These are phyloP conservation scores for Streptopelia turtur DNA, from an alignment of 2,797 vertebrate genomes.

Conservation along the genomic window DNA sequence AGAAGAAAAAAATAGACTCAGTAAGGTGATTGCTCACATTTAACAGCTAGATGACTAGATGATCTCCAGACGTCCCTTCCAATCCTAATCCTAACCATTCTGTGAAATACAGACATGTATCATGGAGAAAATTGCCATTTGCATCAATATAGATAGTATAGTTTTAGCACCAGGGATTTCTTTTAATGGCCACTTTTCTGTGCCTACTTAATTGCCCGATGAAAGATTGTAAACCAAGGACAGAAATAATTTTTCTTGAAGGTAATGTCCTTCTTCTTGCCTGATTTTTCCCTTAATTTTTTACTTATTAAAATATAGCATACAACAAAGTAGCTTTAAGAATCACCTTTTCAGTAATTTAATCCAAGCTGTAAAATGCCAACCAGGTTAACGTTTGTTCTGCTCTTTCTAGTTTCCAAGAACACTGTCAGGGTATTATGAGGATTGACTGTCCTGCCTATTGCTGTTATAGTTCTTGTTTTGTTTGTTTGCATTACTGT, in stretches of 20 bases:
- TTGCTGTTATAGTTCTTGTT: constrained; percentile 37
- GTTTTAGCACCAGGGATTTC: background rate
- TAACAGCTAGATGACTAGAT: background rate
- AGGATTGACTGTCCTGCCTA: constrained; percentile 52
- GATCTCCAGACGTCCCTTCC: too few relatives aligned
- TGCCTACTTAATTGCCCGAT: background rate
- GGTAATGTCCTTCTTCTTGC: background rate
- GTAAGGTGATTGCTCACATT: background rate
- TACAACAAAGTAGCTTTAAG: background rate
- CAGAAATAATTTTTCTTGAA: background rate
- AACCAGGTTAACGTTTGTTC: background rate
- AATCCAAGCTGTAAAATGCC: background rate
- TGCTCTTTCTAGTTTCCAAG: constrained; percentile 31
- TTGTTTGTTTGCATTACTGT: constrained; percentile 38
- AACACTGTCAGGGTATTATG: constrained; percentile 24
- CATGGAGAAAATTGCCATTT: background rate
- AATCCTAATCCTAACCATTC: too few relatives aligned
- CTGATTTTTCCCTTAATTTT: background rate
- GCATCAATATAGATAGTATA: background rate
- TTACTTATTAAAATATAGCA: background rate
- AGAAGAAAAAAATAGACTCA: background rate
- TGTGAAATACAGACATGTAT: background rate
- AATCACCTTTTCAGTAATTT: constrained; percentile 19
- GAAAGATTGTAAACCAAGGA: background rate
- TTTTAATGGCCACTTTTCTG: background rate